Base-by-base conservation (phyloP, 2,797 vertebrate genomes). In the Premnoplex brunnescens region DNA sequence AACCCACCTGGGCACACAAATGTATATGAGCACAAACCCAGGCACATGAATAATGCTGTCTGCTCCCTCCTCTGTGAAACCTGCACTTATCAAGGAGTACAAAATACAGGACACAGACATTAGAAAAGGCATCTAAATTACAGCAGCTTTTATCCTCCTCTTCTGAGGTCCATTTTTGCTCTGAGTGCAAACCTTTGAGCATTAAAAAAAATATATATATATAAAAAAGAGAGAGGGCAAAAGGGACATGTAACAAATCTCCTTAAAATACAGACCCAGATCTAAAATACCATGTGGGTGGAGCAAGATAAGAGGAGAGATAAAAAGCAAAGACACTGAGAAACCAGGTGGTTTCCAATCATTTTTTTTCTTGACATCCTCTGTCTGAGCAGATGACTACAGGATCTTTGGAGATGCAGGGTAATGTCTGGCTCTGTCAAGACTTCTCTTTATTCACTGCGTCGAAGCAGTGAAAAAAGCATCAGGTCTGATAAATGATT, bases 401-500 rank as follows among this genome's bases (percentile, higher is more conserved):
- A 30, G 84, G 49, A 56, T 92, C 89, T 94, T 92, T 37, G 41
- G 89, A 87, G 69, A 69, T 51, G 86, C 95, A 77, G 69, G 93
- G 94, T 77, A 75, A 84, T 34, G 91, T 79, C 93, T 89, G 56
- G 76, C 13, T 60, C 91, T 85, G 94, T 91, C 96, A 91, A 73
- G 67, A 84, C 96, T 80, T 60, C 56, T 91, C 91, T 96, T 96
- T 89, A 90, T 86, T 97, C 95, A 91, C 54, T 41, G 37, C 0
- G 0, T 89, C 55, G 90, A 94, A 93, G 76, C 32, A 46, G 66
- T 77, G 73, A 85, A 71, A 83, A 88, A 94, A 84, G 58, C 80
- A 91, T 95, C 88, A 93, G 87, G 91, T 85, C 89, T 91, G 69
- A 95, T 96, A 97, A 96, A 98, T 96, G 96, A 98, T 97, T 97